Evolutionary conservation across 2,888 invertebrate species (phyloP).

Genomic region (Drosophila paranaensis): DNA sequence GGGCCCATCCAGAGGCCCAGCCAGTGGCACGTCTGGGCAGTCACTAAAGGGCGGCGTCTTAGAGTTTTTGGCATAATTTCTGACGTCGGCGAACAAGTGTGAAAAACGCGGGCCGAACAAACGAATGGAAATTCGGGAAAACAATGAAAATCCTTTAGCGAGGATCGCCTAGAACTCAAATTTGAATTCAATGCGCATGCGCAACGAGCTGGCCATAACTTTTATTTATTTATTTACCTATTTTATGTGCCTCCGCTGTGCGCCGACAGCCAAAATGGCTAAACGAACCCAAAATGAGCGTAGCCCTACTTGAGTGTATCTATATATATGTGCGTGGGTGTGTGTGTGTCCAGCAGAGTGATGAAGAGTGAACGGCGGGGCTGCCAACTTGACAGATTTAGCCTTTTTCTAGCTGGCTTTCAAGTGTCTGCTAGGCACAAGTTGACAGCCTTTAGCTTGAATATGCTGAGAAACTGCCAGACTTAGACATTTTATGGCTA

Average conservation of each 20-base stretch:
- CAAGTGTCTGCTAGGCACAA: not conserved
- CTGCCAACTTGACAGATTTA: not conserved
- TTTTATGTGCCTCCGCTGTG: not conserved
- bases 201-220: slow-evolving; percentile 19
- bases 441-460: not conserved
- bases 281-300: not conserved
- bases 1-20: not conserved
- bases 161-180: slow-evolving; percentile 41
- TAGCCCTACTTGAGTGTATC: not conserved
- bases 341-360: not conserved
- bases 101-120: slow-evolving; percentile 61
- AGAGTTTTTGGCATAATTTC: slow-evolving; percentile 62
- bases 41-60: slow-evolving; percentile 19
- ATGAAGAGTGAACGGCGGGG: not conserved
- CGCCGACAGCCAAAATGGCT: not conserved
- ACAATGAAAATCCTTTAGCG: slow-evolving; percentile 40
- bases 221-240: slow-evolving; percentile 31
- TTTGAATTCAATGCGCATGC: slow-evolving; percentile 55
- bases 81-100: slow-evolving; percentile 63
- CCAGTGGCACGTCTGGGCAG: not conserved
- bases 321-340: not conserved
- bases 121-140: slow-evolving; percentile 28
- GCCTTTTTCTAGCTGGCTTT: not conserved
- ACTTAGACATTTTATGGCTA: not conserved
- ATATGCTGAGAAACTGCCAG: not conserved